Evolutionary conservation across 2,797 vertebrate genomes (phyloP), one percentile per base, ranked within the genome.

Genomic region (Triplophysa bombifrons): DNA sequence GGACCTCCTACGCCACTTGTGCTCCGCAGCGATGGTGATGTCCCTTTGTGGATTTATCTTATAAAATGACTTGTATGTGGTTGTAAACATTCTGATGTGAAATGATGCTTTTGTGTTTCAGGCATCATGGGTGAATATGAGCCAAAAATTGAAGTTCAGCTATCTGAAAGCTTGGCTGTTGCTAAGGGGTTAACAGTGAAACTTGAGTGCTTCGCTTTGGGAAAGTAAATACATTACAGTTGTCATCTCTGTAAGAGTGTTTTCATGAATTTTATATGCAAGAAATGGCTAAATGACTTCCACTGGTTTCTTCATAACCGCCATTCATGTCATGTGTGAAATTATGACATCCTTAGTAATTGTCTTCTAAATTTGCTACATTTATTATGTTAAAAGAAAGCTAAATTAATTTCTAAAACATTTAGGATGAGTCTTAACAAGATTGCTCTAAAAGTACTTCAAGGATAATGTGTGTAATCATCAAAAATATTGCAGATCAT

Each of bases 111-210:
- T 5, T 72, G 25, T 69, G 53, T 71, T 78, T 55, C 93, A 99
- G 97, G 97, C 84, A 94, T 96, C 85, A 99, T 99, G 97, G 97
- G 97, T n/a, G 96, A 98, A 91, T 98, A 98, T 0, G 97, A 98
- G 87, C 97, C 97, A 55, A 98, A 98, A 93, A 98, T 99, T 80
- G 97, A 99, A 90, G 96, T 99, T 78, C 96, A 98, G 88, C 96
- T 98, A 85, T 96, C 96, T 68, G 97, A 98, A 87, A 91, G 88
- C 0, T 94, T 98, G 55, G 93, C 95, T 0, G 95, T 96, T 2
- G 95, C 96, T 0, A 97, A 94, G 89, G 95, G 97, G 86, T 91
- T 95, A 71, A 96, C 94, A 0, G 95, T 97, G 86, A 95, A 94
- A 84, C 89, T 98, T 90, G 97, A 98, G 85, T 98, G 97, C 89